These are phyloP conservation scores for Belonocnema kinseyi DNA, from an alignment of 1,140 invertebrate genomes.

Conservation along the genomic window DNA sequence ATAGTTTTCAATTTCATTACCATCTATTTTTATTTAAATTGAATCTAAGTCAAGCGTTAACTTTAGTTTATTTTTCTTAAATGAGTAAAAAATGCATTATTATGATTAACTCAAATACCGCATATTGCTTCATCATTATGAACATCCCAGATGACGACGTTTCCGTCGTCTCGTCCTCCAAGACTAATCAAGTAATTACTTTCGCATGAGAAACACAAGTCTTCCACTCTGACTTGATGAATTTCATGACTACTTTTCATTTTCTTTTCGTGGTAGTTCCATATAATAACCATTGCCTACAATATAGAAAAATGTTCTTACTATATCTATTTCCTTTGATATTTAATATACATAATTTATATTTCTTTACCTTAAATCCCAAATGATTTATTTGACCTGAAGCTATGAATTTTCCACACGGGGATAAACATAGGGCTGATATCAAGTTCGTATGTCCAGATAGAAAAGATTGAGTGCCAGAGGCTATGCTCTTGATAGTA, in stretches of 20 bases:
- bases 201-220: conserved; percentile 87
- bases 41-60: neutral
- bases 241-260: conserved; percentile 83
- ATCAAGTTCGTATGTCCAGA: conserved; percentile 90
- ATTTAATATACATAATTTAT: neutral
- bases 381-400: conserved; percentile 93
- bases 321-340: neutral
- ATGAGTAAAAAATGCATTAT: too few relatives aligned
- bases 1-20: too few relatives aligned
- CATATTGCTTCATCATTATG: conserved; percentile 80
- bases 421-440: conserved; percentile 87
- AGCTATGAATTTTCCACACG: conserved; percentile 86
- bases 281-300: conserved; percentile 88
- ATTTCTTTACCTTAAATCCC: conserved; percentile 85
- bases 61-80: conserved; percentile 32
- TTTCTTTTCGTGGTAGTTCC: conserved; percentile 84
- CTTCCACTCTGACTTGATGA: conserved; percentile 91
- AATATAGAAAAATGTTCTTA: conserved; percentile 25
- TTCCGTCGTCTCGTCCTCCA: conserved; percentile 92
- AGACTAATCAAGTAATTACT: conserved; percentile 89
- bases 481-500: conserved; percentile 84
- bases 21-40: too few relatives aligned
- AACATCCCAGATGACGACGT: conserved; percentile 86
- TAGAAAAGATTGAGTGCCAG: conserved; percentile 85
- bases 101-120: conserved; percentile 65